A percentile compares a stretch with the other conserved stretches of the same genome.
phyloP scores from a whole-genome alignment of 2,797 vertebrate genomes.

The Apogon hyalosoma region DNA sequence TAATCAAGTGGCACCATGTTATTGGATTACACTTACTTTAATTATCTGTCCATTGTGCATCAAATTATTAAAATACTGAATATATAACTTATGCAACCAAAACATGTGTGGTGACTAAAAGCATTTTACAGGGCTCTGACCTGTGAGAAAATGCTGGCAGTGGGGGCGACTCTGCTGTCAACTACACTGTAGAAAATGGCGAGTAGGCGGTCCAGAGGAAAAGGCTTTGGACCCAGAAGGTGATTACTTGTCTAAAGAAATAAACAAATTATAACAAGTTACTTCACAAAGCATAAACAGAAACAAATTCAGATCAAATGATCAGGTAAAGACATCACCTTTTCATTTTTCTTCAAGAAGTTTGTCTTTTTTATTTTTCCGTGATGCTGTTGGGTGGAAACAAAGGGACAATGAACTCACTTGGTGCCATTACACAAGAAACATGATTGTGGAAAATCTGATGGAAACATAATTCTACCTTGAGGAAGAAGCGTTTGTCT shows the following conservation, averaged over 20 bases:
- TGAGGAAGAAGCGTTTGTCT: conserved; percentile 96
- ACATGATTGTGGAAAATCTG: neutral
- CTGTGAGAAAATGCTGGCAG: conserved; percentile 97
- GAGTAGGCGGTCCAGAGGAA: conserved; percentile 93
- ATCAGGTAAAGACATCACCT: conserved; percentile 79
- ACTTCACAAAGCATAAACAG: neutral
- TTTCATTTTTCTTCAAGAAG: conserved; percentile 97
- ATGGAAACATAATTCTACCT: conserved; percentile 81
- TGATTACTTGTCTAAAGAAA: conserved; percentile 93
- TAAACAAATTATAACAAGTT: neutral
- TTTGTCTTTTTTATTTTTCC: conserved; percentile 95
- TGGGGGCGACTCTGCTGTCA: conserved; percentile 94
- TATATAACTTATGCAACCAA: neutral
- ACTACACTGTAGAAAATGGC: conserved; percentile 97
- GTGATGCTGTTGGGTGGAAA: conserved; percentile 87
- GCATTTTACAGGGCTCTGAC: conserved; percentile 73
- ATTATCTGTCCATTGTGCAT: neutral
- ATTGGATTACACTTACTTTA: neutral
- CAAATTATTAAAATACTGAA: neutral
- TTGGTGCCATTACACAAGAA: neutral
- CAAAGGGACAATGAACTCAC: neutral
- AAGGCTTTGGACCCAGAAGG: conserved; percentile 94
- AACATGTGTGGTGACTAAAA: neutral
- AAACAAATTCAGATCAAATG: neutral
- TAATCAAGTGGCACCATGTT: too few relatives aligned